These are phyloP conservation scores for Presbytis comata DNA, from an alignment of 2,797 vertebrate species.

Conservation along the genomic window DNA sequence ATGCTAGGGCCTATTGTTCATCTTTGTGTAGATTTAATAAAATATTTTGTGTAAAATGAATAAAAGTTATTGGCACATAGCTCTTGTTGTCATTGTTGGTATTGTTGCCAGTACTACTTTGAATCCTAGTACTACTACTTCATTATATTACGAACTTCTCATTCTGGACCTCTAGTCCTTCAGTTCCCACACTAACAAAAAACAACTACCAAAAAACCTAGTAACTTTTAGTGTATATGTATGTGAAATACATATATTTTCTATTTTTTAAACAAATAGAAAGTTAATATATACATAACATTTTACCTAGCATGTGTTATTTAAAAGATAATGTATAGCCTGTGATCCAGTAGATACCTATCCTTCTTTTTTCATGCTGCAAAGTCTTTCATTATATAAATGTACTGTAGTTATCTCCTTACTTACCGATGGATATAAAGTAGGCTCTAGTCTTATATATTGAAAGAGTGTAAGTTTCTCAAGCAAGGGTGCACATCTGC, in stretches of 20 bases:
- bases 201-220: neutral
- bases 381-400: neutral
- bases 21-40: neutral
- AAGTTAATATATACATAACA: neutral
- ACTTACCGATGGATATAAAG: neutral
- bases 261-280: neutral
- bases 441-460: neutral
- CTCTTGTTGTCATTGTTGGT: neutral
- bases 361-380: neutral
- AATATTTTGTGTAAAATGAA: neutral
- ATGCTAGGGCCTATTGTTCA: neutral
- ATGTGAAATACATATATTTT: neutral
- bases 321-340: neutral
- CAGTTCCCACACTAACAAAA: neutral
- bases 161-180: neutral
- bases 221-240: neutral
- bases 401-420: neutral
- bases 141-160: neutral
- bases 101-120: neutral
- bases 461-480: neutral
- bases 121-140: neutral
- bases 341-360: neutral
- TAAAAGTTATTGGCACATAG: neutral
- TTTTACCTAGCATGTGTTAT: neutral
- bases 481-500: neutral